Base-by-base conservation (phyloP, 2,113 vertebrate species). In the Cololabis saira region DNA sequence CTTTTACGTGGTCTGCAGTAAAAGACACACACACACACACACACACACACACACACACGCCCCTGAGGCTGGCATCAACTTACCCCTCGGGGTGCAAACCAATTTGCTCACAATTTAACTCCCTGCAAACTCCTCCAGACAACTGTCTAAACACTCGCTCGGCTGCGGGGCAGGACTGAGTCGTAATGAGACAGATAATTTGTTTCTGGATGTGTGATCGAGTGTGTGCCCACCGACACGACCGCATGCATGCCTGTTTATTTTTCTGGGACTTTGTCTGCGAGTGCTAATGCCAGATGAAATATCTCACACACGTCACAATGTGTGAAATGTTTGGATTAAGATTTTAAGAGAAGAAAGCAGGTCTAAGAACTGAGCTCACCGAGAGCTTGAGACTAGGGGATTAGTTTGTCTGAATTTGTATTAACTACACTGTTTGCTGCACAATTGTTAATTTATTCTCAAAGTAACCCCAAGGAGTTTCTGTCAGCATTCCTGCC, bases 31-130 rank as follows among this genome's bases (percentile, higher is more conserved):
- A 49, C 63, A 21, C 37, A 18, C 45, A 19, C 13, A 2, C 40
- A 21, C 59, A 18, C 30, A 19, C 30, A 3, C 30, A 3, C 30
- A 3, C 30, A 3, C 30, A 8, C 30, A 3, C 30, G 4, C 33
- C 61, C 74, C 73, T 6, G 60, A 74, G 74, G 71, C 75, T 49
- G 56, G 14, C 72, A 71, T 82, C 4, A 40, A 74, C 70, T 74
- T 5, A 56, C 67, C 65, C 84, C 82, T 80, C 69, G 19, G 87
- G 80, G 68, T 50, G 22, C 50, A 74, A 81, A 80, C 70, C 82
- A 82, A 88, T 85, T 87, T 81, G 67, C 73, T 74, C 69, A 64
- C 67, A 56, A 47, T 78, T 54, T 61, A 79, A 78, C 63, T 76
- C 64, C 19, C 51, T 45, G 40, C 52, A 77, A 81, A 74, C 76